phyloP scores from a whole-genome alignment of 2,797 vertebrate genomes.

The Squalus acanthias region DNA sequence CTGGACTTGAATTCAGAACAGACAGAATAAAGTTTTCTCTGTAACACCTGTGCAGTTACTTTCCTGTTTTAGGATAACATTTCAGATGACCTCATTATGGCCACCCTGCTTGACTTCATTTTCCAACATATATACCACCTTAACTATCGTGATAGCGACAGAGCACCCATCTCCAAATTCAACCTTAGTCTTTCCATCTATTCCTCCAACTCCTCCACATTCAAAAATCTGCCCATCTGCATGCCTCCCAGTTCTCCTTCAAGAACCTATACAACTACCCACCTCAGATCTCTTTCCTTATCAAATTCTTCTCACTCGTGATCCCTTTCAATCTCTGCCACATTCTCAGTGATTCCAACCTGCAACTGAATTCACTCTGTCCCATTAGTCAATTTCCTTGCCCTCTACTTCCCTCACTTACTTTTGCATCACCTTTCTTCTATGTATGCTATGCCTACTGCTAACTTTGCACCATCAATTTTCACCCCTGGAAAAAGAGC shows the following conservation, averaged over 20 bases:
- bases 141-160: not conserved
- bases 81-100: not conserved
- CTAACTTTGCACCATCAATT: not conserved
- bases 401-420: not conserved
- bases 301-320: not conserved
- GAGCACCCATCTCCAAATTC: not conserved
- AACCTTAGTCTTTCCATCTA: not conserved
- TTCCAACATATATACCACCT: not conserved
- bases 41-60: not conserved
- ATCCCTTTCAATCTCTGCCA: not conserved
- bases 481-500: not conserved
- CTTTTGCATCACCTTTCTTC: not conserved
- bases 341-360: not conserved
- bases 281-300: not conserved
- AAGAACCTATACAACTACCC: not conserved
- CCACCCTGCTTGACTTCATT: not conserved
- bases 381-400: not conserved
- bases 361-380: not conserved
- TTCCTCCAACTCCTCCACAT: not conserved
- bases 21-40: not conserved
- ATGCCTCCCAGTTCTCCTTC: not conserved
- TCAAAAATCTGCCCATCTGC: not conserved
- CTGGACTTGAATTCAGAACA: not conserved
- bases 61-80: not conserved
- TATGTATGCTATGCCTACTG: not conserved